These are phyloP conservation scores for Pogonophryne albipinna DNA, from an alignment of 2,797 vertebrate genomes.

Conservation along the genomic window DNA sequence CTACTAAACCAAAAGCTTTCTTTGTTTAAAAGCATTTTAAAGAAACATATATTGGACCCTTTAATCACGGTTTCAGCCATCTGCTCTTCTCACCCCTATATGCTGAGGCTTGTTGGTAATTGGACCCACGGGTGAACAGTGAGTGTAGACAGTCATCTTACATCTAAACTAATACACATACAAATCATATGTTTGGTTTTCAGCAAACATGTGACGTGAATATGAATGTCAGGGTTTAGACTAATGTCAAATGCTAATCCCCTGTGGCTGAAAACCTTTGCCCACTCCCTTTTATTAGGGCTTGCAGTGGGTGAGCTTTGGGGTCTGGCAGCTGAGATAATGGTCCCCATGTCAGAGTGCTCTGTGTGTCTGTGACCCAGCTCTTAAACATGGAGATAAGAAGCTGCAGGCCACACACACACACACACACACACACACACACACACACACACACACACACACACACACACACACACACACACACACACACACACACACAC, in stretches of 20 bases:
- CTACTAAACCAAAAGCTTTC: conserved; percentile 11
- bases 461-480: no score
- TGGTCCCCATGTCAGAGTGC: conserved; percentile 66
- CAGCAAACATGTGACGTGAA: conserved; percentile 62
- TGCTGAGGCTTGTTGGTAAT: conserved; percentile 68
- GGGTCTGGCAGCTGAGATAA: conserved; percentile 84
- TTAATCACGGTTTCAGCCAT: conserved; percentile 67
- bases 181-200: conserved; percentile 55
- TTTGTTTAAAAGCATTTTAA: conserved; percentile 32
- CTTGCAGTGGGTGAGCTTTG: conserved; percentile 65
- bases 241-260: conserved; percentile 82
- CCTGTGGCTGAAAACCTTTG: conserved; percentile 68
- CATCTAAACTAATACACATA: conserved; percentile 37
- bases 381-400: conserved; percentile 79
- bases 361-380: conserved; percentile 62
- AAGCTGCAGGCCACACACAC: conserved; percentile 62
- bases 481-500: no score
- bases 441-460: no score
- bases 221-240: conserved; percentile 68
- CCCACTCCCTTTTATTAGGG: conserved; percentile 70
- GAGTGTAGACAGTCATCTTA: conserved; percentile 49
- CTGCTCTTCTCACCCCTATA: conserved; percentile 62
- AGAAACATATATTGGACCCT: conserved; percentile 46
- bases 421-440: conserved; percentile 22
- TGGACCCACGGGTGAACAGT: conserved; percentile 67